phyloP scores from a whole-genome alignment of 2,113 vertebrate species.

The Irena cyanogastra region DNA sequence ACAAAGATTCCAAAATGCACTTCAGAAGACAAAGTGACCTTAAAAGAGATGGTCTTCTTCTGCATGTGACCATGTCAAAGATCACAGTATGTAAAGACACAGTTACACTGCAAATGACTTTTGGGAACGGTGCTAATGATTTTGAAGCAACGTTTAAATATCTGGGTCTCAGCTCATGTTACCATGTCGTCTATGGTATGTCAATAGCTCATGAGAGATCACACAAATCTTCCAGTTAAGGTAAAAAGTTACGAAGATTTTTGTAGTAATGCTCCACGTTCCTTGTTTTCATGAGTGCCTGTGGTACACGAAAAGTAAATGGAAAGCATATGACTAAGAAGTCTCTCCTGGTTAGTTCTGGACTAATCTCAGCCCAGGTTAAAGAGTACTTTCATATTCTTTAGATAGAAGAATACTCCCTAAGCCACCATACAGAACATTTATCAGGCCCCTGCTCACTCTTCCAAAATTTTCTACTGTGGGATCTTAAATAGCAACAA shows the following conservation, averaged over 20 bases:
- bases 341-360: not conserved
- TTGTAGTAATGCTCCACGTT: not conserved
- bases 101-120: not conserved
- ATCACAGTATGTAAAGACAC: not conserved
- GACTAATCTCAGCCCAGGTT: not conserved
- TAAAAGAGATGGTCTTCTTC: not conserved
- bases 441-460: not conserved
- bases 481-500: not conserved
- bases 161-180: not conserved
- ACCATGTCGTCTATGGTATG: not conserved
- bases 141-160: not conserved
- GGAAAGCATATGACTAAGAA: not conserved
- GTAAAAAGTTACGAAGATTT: not conserved
- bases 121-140: not conserved
- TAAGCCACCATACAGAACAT: not conserved
- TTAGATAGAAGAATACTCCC: not conserved
- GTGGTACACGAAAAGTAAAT: not conserved
- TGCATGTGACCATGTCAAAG: not conserved
- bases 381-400: not conserved
- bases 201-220: not conserved
- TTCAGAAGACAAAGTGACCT: not conserved
- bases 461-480: not conserved
- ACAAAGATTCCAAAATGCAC: not conserved
- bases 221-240: not conserved
- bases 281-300: not conserved